Conservation (phyloP, 1,140 invertebrate species). For the Anastatus disparis region DNA sequence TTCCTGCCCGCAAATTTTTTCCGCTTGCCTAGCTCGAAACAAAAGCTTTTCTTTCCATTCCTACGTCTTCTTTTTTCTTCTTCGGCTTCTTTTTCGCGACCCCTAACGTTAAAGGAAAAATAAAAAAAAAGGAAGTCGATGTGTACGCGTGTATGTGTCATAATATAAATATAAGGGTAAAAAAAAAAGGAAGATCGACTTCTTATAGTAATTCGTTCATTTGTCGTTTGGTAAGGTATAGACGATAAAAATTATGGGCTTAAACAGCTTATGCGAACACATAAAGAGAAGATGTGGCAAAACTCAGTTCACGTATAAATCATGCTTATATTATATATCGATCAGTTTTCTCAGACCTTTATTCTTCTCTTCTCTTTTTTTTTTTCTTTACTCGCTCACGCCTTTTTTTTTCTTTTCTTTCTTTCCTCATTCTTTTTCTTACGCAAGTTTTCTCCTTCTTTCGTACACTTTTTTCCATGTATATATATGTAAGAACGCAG, state of each 20-base stretch:
- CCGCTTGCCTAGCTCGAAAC: conserved; percentile 17
- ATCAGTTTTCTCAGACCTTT: conserved; percentile 43
- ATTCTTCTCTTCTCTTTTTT: conserved; percentile 6
- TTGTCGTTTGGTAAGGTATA: too few species aligned
- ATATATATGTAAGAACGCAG: too few species aligned
- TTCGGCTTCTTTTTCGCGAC: too few species aligned
- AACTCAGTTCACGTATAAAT: conserved; percentile 49
- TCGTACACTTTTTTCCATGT: too few species aligned
- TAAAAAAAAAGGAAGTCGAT: too few species aligned
- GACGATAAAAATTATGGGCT: conserved; percentile 22
- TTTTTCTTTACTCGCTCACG: background rate
- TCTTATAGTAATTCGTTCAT: too few species aligned
- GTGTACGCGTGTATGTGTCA: too few species aligned
- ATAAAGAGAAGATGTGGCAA: background rate
- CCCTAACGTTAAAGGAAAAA: too few species aligned
- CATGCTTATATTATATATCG: conserved; percentile 43
- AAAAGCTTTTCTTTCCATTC: background rate
- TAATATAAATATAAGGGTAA: too few species aligned
- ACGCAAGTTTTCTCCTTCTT: too few species aligned
- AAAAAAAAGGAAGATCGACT: too few species aligned
- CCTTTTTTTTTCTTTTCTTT: background rate
- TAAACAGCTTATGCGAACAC: too few species aligned
- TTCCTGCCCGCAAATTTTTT: conserved; percentile 26
- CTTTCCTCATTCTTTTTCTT: background rate
- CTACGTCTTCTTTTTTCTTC: background rate